Conservation (phyloP, 1,140 invertebrate genomes). For the Eueides isabella region DNA sequence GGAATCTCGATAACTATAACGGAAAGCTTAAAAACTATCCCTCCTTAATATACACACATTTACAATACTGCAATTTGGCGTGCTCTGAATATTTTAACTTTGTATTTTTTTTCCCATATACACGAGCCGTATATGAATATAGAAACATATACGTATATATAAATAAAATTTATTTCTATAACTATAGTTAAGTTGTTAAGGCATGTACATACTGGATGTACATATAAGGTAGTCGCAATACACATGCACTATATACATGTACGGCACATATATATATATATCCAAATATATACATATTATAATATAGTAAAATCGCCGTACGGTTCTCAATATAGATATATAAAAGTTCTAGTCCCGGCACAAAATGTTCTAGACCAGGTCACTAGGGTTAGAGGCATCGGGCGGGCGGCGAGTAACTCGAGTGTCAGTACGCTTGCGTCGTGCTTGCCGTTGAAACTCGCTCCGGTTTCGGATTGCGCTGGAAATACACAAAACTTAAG, state of each 20-base stretch:
- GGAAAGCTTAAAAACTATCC: constrained; percentile 27
- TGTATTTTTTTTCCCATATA: not conserved
- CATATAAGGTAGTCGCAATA: not conserved
- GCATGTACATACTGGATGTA: not conserved
- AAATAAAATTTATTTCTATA: not conserved
- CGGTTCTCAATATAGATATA: constrained; percentile 4
- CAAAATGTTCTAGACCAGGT: not conserved
- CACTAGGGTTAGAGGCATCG: constrained; percentile 59
- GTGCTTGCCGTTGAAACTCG: constrained; percentile 72
- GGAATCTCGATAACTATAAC: constrained; percentile 47
- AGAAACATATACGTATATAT: not conserved
- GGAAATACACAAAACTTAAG: constrained; percentile 30
- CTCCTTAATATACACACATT: constrained; percentile 43
- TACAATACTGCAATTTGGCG: constrained; percentile 52
- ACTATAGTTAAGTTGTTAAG: constrained; percentile 5
- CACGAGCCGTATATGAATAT: not conserved
- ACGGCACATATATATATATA: not conserved
- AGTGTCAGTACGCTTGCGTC: constrained; percentile 78
- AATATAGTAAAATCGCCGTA: not conserved
- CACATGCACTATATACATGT: not conserved
- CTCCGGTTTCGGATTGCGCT: constrained; percentile 73
- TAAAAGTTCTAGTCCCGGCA: not conserved
- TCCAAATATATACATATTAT: constrained; percentile 1
- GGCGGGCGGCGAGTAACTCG: constrained; percentile 58
- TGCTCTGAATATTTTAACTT: constrained; percentile 16